Conservation (phyloP, 1,140 invertebrate species). For the Papilio glaucus region DNA sequence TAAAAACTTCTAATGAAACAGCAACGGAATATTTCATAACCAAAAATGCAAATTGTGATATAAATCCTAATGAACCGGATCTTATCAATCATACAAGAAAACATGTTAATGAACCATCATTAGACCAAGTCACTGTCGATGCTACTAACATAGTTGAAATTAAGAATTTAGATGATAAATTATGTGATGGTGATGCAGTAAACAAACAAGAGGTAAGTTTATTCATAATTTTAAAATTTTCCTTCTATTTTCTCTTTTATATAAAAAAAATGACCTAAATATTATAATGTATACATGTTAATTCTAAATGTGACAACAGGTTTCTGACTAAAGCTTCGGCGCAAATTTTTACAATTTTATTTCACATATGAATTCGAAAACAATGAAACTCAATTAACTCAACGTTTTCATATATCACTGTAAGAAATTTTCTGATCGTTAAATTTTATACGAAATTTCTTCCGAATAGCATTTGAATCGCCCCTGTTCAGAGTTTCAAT, state of each 20-base stretch:
- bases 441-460: constrained; percentile 55
- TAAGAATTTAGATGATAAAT: constrained; percentile 54
- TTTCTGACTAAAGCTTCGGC: no score
- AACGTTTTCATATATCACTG: not conserved
- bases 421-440: constrained; percentile 39
- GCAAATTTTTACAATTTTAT: no score
- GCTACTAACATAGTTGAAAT: constrained; percentile 53
- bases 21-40: constrained; percentile 70
- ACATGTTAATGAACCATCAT: constrained; percentile 64
- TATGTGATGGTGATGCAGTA: constrained; percentile 61
- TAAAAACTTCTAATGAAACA: constrained; percentile 69
- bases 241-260: not conserved
- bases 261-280: no score
- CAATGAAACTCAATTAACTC: not conserved
- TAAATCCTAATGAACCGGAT: constrained; percentile 65
- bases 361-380: not conserved
- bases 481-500: constrained; percentile 58
- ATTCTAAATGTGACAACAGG: no score
- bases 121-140: constrained; percentile 66
- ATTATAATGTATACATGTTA: no score
- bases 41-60: constrained; percentile 73
- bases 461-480: constrained; percentile 56
- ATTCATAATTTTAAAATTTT: not conserved
- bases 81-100: constrained; percentile 72
- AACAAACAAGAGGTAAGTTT: constrained; percentile 66